Evolutionary conservation across 2,888 invertebrate species (phyloP).

Genomic region (Agonum fuliginosum): DNA sequence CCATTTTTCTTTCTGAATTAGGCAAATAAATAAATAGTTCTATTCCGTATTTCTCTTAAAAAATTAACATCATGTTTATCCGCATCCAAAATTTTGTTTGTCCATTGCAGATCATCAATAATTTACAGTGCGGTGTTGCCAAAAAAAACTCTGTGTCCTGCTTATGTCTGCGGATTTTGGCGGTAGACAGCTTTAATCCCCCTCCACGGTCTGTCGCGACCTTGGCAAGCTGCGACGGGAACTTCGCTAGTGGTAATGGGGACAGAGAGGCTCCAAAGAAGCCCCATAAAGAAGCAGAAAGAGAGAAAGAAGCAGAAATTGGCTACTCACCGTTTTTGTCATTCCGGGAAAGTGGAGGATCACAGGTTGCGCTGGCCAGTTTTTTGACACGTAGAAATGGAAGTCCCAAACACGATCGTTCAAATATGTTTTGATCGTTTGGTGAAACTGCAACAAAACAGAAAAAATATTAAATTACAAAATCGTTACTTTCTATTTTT

Average conservation of each 20-base stretch:
- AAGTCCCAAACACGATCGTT: constrained; percentile 93
- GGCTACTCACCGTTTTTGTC: constrained; percentile 84
- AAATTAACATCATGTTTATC: not conserved
- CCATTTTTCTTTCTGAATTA: no score
- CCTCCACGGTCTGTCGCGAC: constrained; percentile 5
- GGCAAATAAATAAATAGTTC: no score
- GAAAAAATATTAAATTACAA: no score
- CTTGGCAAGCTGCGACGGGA: constrained; percentile 16
- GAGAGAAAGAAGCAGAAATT: not conserved
- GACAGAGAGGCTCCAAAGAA: not conserved
- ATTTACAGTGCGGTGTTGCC: not conserved
- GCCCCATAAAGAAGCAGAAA: not conserved
- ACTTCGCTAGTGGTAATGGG: not conserved
- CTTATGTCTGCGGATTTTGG: not conserved
- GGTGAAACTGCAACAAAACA: constrained; percentile 84
- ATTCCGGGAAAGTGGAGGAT: constrained; percentile 92
- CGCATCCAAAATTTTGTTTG: not conserved
- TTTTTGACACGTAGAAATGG: constrained; percentile 91
- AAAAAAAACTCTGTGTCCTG: not conserved
- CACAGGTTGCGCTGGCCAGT: constrained; percentile 90
- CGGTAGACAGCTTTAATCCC: not conserved
- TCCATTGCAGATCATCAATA: not conserved
- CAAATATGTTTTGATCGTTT: constrained; percentile 91
- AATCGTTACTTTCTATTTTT: no score
- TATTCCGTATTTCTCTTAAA: not conserved